Evolutionary conservation across 2,113 vertebrate genomes (phyloP), one percentile per base, ranked within the genome.

Genomic region (Campylomormyrus tamandua): DNA sequence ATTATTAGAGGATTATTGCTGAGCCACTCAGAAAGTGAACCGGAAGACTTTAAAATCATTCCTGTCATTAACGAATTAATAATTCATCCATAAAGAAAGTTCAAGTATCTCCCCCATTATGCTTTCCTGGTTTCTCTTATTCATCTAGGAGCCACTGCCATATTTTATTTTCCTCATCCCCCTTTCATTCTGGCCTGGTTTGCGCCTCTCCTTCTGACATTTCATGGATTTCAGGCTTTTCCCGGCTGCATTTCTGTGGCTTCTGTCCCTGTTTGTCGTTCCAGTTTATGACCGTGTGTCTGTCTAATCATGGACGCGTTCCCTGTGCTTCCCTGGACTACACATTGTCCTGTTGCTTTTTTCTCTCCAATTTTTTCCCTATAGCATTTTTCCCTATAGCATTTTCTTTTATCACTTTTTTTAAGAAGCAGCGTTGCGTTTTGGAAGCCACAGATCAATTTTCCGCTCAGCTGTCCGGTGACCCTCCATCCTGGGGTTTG

Each of bases 401-500:
- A 45, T 19, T 39, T 19, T 11, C n/a, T 62, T 50, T 62, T 84
- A 21, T 46, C 10, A 48, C 83, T 45, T 88, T 58, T 88, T 58
- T 62, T 45, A 42, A 21, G 27, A 53, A 39, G 52, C 87, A 45
- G 31, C 11, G 11, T 53, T 21, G 85, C 53, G 3, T 62, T 88
- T 88, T 27, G 35, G 56, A 62, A 24, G 31, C 50, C 21, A 9
- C 27, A n/a, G 53, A 88, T 66, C 87, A 24, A 88, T 88, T 88
- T 88, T 58, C 53, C 27, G 10, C 53, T 46, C 49, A 88, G 53
- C 87, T 88, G 52, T 88, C 87, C 56, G 53, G 52, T 62, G 87
- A 88, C 87, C 87, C 53, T 88, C 53, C 27, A 24, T 45, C 56
- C 87, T 45, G 39, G 52, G 39, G 87, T 31, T 53, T 35, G 50